Evolutionary conservation across 2,113 vertebrate genomes (phyloP).

Genomic region (Gymnorhina tibicen): DNA sequence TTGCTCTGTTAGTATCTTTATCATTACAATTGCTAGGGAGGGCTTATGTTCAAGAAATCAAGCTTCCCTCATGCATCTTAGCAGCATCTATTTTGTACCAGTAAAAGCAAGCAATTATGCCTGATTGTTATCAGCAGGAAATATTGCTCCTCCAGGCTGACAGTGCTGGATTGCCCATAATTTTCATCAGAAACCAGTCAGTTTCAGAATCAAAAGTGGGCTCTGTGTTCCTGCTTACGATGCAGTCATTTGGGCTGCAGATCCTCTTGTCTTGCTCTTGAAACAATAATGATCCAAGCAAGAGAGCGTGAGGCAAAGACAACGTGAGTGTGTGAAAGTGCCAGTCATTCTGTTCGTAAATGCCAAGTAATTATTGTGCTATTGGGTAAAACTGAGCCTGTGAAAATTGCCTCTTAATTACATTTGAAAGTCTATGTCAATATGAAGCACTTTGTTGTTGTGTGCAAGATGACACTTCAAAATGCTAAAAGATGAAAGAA

Average conservation of each 20-base stretch:
- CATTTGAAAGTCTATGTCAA: conserved; percentile 57
- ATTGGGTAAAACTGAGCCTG: conserved; percentile 25
- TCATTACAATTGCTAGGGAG: not conserved
- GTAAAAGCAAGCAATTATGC: not conserved
- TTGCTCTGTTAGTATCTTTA: not conserved
- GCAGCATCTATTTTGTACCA: not conserved
- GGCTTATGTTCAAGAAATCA: not conserved
- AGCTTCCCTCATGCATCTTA: not conserved
- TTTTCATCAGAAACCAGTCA: conserved; percentile 22
- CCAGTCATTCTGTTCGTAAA: conserved; percentile 41
- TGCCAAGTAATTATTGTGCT: conserved; percentile 23
- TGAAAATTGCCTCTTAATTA: conserved; percentile 68
- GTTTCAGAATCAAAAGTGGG: not conserved
- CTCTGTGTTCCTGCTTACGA: not conserved
- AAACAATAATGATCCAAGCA: conserved; percentile 7
- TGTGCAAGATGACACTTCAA: conserved; percentile 59
- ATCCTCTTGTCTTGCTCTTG: conserved; percentile 17
- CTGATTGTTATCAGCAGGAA: conserved; percentile 9
- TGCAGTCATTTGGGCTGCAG: conserved; percentile 25
- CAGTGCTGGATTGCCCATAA: conserved; percentile 24
- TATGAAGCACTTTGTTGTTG: conserved; percentile 48
- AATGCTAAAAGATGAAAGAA: conserved; percentile 73
- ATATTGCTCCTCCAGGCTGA: conserved; percentile 5
- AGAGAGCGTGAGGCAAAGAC: not conserved
- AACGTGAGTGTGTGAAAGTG: not conserved